A percentile compares a stretch with the other conserved stretches of the same genome.
Evolutionary conservation across 2,888 invertebrate genomes (phyloP).

Genomic region (Xestia xanthographa): DNA sequence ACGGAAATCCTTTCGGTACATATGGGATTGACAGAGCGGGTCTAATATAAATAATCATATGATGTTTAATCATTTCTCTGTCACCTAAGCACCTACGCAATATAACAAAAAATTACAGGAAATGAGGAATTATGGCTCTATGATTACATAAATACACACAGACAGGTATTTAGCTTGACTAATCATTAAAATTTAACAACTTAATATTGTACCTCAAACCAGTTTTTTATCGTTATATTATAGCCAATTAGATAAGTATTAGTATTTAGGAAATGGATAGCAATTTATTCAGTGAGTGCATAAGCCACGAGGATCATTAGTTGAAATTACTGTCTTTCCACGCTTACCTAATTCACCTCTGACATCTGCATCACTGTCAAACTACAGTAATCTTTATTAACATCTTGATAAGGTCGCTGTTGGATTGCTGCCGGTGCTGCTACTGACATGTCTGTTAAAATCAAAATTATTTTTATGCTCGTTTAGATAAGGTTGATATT

Average conservation of each 20-base stretch:
- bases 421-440: not conserved
- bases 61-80: not conserved
- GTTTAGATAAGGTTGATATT: no score
- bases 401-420: not conserved
- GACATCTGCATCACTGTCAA: not conserved
- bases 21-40: no score
- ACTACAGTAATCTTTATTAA: not conserved
- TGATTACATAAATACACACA: no score
- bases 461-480: no score
- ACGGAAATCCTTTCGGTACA: no score
- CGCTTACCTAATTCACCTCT: not conserved
- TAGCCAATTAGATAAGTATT: no score
- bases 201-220: not conserved
- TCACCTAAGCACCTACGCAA: not conserved
- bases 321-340: not conserved
- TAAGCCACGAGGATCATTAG: not conserved
- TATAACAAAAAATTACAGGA: not conserved
- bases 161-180: not conserved
- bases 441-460: not conserved
- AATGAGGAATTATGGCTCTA: not conserved
- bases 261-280: not conserved
- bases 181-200: not conserved
- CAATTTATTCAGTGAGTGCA: not conserved
- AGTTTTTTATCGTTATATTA: not conserved
- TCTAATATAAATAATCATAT: no score